Evolutionary conservation across 92 coral and sea anemone species (phyloP), one percentile per base, ranked within the genome.

Genomic region (Umimayanthus chanpuru): DNA sequence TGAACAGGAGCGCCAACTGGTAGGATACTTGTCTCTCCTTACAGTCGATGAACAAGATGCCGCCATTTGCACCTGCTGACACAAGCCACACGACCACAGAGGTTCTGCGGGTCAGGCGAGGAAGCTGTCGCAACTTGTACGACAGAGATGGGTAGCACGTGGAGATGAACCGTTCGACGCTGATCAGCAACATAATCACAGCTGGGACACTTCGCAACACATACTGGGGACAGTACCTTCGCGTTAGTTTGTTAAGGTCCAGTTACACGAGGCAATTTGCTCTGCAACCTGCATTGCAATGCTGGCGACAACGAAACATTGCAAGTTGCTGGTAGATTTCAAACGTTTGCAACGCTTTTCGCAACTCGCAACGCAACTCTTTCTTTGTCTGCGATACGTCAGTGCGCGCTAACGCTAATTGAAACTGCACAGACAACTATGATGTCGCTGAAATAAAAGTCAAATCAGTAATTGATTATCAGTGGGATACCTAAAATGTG

Each of bases 141-240:
- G 86, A 82, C 15, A 82, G 41, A 14, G 86, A 82, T 0, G 86
- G 86, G 66, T 82, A 82, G 64, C 76, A 70, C 38, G 86, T 44
- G 43, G 86, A 82, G 43, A 82, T 41, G 66, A 82, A 82, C 5
- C 86, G 86, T 15, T 82, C 86, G 2, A 82, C 4, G 14, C 86
- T 82, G 6, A 82, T 82, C 41, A 82, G 25, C 30, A 82, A 61
- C 86, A 82, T 82, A 16, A 82, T 82, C n/a, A 68, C 86, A 25
- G 86, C 70, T 44, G 86, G 86, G 1, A 47, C 86, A 68, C 86
- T 82, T 44, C 86, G 70, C 5, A 82, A 56, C 41, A 70, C 77
- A 25, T 82, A 68, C 86, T 82, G 73, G 9, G 36, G 76, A 70
- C 44, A 53, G 20, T 14, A 10, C 30, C 4, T 29, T 71, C 11